Evolutionary conservation across 2,797 vertebrate species (phyloP).

Genomic region (Kryptolebias ocellatus): DNA sequence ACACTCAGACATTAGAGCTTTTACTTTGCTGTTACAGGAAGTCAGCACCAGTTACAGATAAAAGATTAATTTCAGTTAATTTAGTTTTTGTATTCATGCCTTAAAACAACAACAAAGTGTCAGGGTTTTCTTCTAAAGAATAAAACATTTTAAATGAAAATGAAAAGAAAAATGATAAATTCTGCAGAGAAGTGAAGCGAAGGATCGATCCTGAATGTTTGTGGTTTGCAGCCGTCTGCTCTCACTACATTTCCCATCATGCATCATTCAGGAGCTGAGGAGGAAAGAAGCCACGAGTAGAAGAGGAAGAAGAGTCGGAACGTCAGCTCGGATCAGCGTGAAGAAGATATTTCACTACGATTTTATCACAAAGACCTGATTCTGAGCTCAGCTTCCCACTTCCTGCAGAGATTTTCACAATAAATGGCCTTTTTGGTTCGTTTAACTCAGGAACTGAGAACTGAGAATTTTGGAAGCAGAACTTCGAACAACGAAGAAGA

Average conservation of each 20-base stretch:
- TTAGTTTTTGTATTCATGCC: no score
- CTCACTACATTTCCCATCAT: conserved; percentile 68
- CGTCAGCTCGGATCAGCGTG: conserved; percentile 8
- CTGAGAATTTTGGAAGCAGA: no score
- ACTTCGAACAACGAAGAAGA: no score
- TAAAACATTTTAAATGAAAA: background rate
- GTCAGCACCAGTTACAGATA: no score
- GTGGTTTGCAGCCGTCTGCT: conserved; percentile 7
- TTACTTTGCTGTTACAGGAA: no score
- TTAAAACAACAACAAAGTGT: no score
- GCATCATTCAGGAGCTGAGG: conserved; percentile 63
- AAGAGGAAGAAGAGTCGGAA: conserved; percentile 18
- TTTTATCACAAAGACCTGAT: background rate
- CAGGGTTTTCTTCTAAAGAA: background rate
- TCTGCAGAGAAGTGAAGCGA: background rate
- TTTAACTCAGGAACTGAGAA: no score
- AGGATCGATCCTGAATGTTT: conserved; percentile 1
- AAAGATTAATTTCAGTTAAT: no score
- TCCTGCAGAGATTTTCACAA: background rate
- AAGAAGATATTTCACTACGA: background rate
- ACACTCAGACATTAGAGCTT: no score
- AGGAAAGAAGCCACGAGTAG: conserved; percentile 18
- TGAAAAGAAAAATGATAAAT: background rate
- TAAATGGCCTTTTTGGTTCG: background rate
- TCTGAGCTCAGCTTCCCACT: background rate